Percentiles rank a stretch among this genome's conserved stretches.
These are phyloP conservation scores for Chrysodeixis includens DNA, from an alignment of 2,888 invertebrate genomes.

Conservation along the genomic window DNA sequence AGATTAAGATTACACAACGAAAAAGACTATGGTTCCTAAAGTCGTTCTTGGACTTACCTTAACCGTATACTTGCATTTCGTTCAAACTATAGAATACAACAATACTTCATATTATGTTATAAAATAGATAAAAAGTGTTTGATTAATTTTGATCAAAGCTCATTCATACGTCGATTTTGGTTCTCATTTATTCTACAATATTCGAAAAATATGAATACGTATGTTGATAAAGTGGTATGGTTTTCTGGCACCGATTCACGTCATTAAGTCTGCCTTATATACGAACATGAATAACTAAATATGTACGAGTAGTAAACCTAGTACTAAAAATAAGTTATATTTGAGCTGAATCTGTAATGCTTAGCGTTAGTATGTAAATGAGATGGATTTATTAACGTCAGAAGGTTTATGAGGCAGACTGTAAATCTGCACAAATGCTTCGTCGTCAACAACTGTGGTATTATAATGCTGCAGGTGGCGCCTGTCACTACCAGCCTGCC, in stretches of 20 bases:
- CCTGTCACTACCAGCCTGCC: conserved; percentile 29
- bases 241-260: not conserved
- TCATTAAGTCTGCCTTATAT: not conserved
- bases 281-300: not conserved
- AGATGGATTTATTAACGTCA: not conserved
- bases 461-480: conserved; percentile 9
- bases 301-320: not conserved
- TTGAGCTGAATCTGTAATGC: not conserved
- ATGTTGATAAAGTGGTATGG: too few relatives aligned
- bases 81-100: not conserved
- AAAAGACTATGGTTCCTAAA: not conserved
- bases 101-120: too few relatives aligned
- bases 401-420: conserved; percentile 1
- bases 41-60: not conserved
- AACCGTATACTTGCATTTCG: not conserved
- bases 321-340: not conserved
- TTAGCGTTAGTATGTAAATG: not conserved
- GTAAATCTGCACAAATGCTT: conserved; percentile 1
- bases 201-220: not conserved
- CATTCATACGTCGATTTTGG: not conserved
- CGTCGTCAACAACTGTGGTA: not conserved
- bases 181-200: not conserved
- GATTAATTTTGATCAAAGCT: too few relatives aligned
- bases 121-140: too few relatives aligned
- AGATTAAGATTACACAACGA: not conserved